These are phyloP conservation scores for Nymphalis c-album DNA, from an alignment of 2,888 invertebrate genomes.

Conservation along the genomic window DNA sequence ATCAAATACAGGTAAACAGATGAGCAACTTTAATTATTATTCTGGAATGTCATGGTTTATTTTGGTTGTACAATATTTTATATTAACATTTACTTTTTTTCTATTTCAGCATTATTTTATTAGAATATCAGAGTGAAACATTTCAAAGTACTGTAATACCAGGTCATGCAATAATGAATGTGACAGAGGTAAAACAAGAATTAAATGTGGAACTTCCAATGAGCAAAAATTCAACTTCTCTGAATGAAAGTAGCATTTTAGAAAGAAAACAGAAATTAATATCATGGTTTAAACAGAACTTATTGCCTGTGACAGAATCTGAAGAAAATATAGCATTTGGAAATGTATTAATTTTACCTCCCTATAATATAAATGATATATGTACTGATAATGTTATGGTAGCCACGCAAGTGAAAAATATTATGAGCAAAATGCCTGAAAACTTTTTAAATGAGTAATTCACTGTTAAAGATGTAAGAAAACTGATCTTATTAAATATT, in stretches of 20 bases:
- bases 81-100: neutral
- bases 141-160: conserved; percentile 59
- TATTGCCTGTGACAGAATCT: conserved; percentile 58
- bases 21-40: neutral
- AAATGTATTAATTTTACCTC: conserved; percentile 60
- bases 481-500: too few species aligned
- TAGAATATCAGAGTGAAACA: conserved; percentile 48
- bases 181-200: conserved; percentile 44
- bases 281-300: conserved; percentile 64
- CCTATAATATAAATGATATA: conserved; percentile 59
- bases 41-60: neutral
- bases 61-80: neutral
- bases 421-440: conserved; percentile 64
- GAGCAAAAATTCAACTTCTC: conserved; percentile 37
- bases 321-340: conserved; percentile 62
- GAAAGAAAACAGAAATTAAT: conserved; percentile 55
- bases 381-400: conserved; percentile 67
- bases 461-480: neutral
- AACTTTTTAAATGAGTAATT: conserved; percentile 39
- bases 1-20: conserved; percentile 58
- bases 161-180: conserved; percentile 60
- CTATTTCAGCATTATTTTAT: conserved; percentile 64
- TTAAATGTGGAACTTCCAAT: conserved; percentile 44
- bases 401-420: conserved; percentile 59
- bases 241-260: conserved; percentile 43